Base-by-base conservation (phyloP, 2,113 vertebrate species). In the Oncorhynchus keta region DNA sequence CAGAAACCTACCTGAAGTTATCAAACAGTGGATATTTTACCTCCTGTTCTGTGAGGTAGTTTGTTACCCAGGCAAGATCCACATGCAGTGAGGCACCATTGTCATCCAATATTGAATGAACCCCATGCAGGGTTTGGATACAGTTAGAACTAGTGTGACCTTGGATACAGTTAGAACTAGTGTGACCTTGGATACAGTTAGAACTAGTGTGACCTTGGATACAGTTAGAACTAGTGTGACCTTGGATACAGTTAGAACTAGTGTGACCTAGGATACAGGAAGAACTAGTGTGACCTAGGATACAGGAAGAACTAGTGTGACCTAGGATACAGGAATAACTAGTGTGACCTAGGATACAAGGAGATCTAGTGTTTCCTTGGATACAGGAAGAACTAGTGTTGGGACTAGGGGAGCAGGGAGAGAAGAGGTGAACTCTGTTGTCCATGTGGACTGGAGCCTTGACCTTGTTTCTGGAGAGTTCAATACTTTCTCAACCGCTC, bases 231-330 rank as follows among this genome's bases (percentile, higher is more conserved):
- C n/a, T n/a, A n/a, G n/a, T n/a, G n/a, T n/a, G n/a, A n/a, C n/a
- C n/a, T n/a, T n/a, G n/a, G n/a, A n/a, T n/a, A n/a, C n/a, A n/a
- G n/a, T n/a, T n/a, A n/a, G n/a, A n/a, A n/a, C n/a, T n/a, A n/a
- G n/a, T n/a, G n/a, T n/a, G n/a, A n/a, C n/a, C n/a, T n/a, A 87
- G 13, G 91, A 90, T 92, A 85, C 87, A 90, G 80, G 88, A 39
- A 57, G 76, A 61, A 77, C 86, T 75, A 39, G 88, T 84, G 6
- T 85, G 24, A 26, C 1, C 24, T 26, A 26, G 14, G 91, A 90
- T 92, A 85, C 87, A 91, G 81, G 86, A 78, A 81, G 79, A 39
- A 39, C 35, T 8, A 91, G 81, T 89, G 57, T 49, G 32, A 35
- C 32, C 32, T 35, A 6, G 30, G 30, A 32, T 32, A 32, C 32